Conservation (phyloP, 1,140 invertebrate genomes). For the Coelopa frigida region DNA sequence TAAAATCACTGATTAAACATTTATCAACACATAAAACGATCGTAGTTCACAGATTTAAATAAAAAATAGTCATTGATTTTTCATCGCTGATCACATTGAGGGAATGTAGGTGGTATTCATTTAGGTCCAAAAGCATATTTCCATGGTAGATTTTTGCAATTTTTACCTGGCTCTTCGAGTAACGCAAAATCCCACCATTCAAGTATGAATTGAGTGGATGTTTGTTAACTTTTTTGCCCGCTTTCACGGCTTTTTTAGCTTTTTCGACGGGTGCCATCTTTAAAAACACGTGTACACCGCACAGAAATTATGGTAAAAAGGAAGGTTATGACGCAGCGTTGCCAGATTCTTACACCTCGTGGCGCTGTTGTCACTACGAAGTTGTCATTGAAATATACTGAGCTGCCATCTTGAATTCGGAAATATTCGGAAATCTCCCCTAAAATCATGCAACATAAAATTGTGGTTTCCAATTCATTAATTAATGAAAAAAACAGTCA, state of each 20-base stretch:
- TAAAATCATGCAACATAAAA: too few species aligned
- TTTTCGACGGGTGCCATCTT: conserved; percentile 44
- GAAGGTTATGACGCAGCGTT: conserved; percentile 34
- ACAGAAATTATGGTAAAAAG: conserved; percentile 44
- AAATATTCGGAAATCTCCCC: too few species aligned
- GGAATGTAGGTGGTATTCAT: not conserved
- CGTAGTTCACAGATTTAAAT: too few species aligned
- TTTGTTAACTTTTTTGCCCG: conserved; percentile 40
- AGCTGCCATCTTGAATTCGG: too few species aligned
- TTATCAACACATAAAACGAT: too few species aligned
- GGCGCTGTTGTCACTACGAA: too few species aligned
- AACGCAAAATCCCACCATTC: conserved; percentile 40
- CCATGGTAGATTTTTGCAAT: conserved; percentile 9
- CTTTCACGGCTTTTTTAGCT: conserved; percentile 41
- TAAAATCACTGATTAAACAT: too few species aligned
- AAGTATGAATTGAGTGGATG: conserved; percentile 39
- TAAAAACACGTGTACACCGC: conserved; percentile 45
- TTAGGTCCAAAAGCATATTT: conserved; percentile 2
- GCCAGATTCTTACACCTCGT: conserved; percentile 11
- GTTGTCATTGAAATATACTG: too few species aligned
- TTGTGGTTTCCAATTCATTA: too few species aligned
- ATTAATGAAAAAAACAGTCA: too few species aligned
- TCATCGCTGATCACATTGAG: too few species aligned
- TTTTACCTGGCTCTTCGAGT: conserved; percentile 43
- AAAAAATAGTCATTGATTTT: too few species aligned